Conservation (phyloP, 2,888 invertebrate species). For the Agrotis clavis region DNA sequence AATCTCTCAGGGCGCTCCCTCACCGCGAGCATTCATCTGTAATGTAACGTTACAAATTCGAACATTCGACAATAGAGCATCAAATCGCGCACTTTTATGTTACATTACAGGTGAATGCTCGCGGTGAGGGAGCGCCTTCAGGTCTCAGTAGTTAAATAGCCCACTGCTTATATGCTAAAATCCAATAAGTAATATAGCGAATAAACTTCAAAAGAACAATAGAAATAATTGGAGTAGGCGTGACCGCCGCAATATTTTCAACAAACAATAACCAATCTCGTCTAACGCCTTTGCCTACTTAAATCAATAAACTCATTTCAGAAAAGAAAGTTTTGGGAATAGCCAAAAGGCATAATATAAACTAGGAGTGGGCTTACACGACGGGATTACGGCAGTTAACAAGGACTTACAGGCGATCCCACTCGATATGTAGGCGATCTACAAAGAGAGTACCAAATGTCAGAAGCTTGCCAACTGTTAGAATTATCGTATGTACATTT, state of each 20-base stretch:
- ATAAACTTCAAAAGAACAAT: background rate
- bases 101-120: too few relatives aligned
- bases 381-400: slow-evolving; percentile 79
- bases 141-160: background rate
- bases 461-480: slow-evolving; percentile 78
- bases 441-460: slow-evolving; percentile 77
- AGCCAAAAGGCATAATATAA: slow-evolving; percentile 63
- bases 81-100: too few relatives aligned
- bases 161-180: background rate
- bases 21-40: too few relatives aligned
- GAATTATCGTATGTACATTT: slow-evolving; percentile 74
- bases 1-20: too few relatives aligned
- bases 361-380: slow-evolving; percentile 67
- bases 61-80: too few relatives aligned
- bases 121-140: too few relatives aligned
- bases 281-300: background rate
- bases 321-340: slow-evolving; percentile 41
- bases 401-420: slow-evolving; percentile 73
- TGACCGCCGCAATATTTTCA: slow-evolving; percentile 1
- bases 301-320: slow-evolving; percentile 40
- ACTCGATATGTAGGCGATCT: slow-evolving; percentile 72
- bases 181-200: background rate
- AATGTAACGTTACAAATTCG: too few relatives aligned
- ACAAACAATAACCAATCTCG: slow-evolving; percentile 16
- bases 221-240: background rate